A percentile compares a stretch with the other conserved stretches of the same genome.
These are phyloP conservation scores for Pseudopipra pipra DNA, from an alignment of 2,113 vertebrate genomes.

Conservation along the genomic window DNA sequence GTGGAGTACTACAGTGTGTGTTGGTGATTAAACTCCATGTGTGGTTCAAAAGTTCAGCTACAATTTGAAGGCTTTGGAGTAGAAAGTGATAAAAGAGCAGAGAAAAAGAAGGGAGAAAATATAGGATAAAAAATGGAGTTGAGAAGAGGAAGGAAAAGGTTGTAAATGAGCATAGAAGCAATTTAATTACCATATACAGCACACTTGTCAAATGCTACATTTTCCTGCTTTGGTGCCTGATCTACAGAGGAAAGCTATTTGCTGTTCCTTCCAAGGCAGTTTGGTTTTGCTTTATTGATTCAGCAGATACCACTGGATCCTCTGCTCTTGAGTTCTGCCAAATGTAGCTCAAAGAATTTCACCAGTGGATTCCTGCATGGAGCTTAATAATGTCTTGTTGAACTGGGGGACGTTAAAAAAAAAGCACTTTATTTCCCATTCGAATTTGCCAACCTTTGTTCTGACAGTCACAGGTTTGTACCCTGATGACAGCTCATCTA, in stretches of 20 bases:
- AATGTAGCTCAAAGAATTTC: not conserved
- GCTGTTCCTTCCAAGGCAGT: not conserved
- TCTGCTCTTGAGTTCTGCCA: not conserved
- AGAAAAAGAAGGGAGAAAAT: not conserved
- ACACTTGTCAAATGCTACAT: constrained; percentile 21
- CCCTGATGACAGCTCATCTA: not conserved
- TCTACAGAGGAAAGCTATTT: constrained; percentile 17
- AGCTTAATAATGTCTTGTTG: constrained; percentile 1
- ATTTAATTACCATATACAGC: constrained; percentile 47
- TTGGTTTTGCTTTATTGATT: constrained; percentile 26
- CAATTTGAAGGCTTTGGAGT: not conserved
- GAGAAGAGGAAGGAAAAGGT: not conserved
- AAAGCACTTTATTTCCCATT: not conserved
- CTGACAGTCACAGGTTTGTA: not conserved
- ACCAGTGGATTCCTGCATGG: not conserved
- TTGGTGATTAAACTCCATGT: not conserved
- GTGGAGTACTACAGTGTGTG: not conserved
- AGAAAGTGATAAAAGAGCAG: not conserved
- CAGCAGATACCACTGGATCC: not conserved
- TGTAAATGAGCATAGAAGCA: constrained; percentile 16
- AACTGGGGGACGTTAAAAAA: not conserved
- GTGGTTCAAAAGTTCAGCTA: constrained; percentile 30
- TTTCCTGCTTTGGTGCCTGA: constrained; percentile 19
- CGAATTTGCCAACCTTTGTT: not conserved
- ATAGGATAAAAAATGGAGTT: constrained; percentile 13